Conservation (phyloP, 2,113 vertebrate genomes). For the Xyliphius kryptos region DNA sequence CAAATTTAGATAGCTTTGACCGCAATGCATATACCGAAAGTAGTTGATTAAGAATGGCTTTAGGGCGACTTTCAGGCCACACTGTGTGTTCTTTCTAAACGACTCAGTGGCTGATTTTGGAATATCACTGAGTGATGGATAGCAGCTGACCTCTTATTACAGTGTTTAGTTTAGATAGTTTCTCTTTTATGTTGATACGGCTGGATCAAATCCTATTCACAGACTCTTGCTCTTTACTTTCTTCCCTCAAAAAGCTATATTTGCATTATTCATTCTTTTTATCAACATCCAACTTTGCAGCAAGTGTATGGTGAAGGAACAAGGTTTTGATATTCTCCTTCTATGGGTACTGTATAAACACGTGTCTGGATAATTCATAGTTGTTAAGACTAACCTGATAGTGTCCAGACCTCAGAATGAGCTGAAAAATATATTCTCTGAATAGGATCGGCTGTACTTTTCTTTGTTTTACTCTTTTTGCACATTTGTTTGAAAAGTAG, state of each 20-base stretch:
- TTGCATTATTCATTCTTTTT: slow-evolving; percentile 9
- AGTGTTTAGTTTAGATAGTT: not conserved
- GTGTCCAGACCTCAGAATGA: no score
- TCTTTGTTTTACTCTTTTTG: no score
- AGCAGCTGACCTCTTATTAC: slow-evolving; percentile 11
- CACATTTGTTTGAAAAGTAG: no score
- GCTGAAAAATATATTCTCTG: no score
- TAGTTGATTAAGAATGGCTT: not conserved
- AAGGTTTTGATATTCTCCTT: slow-evolving; percentile 1
- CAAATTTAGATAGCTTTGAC: no score
- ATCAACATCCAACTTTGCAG: slow-evolving; percentile 16
- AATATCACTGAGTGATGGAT: slow-evolving; percentile 27
- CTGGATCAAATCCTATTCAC: slow-evolving; percentile 30
- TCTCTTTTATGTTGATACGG: slow-evolving; percentile 13
- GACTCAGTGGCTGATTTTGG: slow-evolving; percentile 8
- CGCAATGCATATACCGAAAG: not conserved
- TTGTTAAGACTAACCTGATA: no score
- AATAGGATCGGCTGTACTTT: no score
- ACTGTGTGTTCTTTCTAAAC: slow-evolving; percentile 9
- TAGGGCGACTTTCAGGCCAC: not conserved
- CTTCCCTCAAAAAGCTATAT: slow-evolving; percentile 31
- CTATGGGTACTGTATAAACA: no score
- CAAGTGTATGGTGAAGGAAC: slow-evolving; percentile 14
- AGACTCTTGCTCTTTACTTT: slow-evolving; percentile 22
- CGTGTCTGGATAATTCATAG: no score